Conservation (phyloP, 2,888 invertebrate species). For the Hydropsyche betteni region DNA sequence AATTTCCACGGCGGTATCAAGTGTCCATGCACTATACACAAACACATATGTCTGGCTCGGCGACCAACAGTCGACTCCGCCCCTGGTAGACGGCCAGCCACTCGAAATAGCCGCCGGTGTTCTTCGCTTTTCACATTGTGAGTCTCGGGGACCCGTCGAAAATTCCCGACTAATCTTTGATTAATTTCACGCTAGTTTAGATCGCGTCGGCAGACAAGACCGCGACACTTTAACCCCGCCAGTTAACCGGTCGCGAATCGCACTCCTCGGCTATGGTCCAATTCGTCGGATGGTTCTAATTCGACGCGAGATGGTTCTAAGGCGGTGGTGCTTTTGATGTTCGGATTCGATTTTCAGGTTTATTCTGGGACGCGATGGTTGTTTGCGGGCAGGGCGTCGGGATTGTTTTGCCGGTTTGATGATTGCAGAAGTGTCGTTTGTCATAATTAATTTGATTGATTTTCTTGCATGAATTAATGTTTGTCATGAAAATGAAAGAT, state of each 20-base stretch:
- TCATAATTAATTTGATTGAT: too few species aligned
- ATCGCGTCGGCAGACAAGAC: background rate
- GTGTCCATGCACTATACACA: background rate
- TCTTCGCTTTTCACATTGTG: slow-evolving; percentile 7
- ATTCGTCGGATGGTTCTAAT: too few species aligned
- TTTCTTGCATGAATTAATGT: too few species aligned
- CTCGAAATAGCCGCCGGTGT: slow-evolving; percentile 2
- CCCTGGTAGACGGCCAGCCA: background rate
- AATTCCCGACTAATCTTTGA: slow-evolving; percentile 26
- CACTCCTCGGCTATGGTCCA: too few species aligned
- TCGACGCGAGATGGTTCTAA: too few species aligned
- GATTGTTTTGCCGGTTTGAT: too few species aligned
- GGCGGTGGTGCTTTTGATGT: too few species aligned
- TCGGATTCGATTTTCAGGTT: too few species aligned
- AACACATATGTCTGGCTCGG: background rate
- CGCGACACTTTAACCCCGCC: background rate
- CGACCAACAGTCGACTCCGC: background rate
- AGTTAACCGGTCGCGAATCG: background rate
- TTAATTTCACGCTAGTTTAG: slow-evolving; percentile 24
- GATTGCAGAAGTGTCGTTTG: too few species aligned
- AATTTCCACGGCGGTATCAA: slow-evolving; percentile 1
- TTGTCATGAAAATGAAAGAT: too few species aligned
- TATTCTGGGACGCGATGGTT: too few species aligned
- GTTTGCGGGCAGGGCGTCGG: too few species aligned
- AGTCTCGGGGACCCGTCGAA: background rate